Conservation (phyloP, 1,140 invertebrate species). For the Drosophila nigromelanica region DNA sequence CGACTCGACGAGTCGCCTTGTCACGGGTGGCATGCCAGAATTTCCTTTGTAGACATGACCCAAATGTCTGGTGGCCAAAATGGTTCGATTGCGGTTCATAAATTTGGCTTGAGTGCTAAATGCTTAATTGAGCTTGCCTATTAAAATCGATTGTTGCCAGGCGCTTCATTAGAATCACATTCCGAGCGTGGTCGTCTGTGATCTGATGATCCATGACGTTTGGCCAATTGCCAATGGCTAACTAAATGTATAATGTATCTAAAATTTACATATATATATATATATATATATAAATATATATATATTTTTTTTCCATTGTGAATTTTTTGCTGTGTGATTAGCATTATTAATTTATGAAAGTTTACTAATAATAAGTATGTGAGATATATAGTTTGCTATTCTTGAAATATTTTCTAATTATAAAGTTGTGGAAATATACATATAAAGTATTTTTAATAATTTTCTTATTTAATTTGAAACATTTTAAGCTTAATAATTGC, state of each 20-base stretch:
- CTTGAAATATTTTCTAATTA: background rate
- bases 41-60: slow-evolving; percentile 73
- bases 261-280: slow-evolving; percentile 5
- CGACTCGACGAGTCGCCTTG: slow-evolving; percentile 20
- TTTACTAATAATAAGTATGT: background rate
- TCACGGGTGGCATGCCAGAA: slow-evolving; percentile 28
- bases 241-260: slow-evolving; percentile 12
- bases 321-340: slow-evolving; percentile 22
- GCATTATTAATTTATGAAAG: slow-evolving; percentile 31
- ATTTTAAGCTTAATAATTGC: too few relatives aligned
- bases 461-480: too few relatives aligned
- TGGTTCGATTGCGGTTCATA: slow-evolving; percentile 41
- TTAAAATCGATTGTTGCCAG: slow-evolving; percentile 55
- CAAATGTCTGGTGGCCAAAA: slow-evolving; percentile 63
- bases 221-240: slow-evolving; percentile 8
- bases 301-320: slow-evolving; percentile 22
- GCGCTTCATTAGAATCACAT: slow-evolving; percentile 27
- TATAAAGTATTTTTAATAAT: too few relatives aligned
- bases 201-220: slow-evolving; percentile 5
- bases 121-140: slow-evolving; percentile 59
- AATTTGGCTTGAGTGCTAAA: slow-evolving; percentile 63
- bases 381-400: background rate
- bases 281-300: too few relatives aligned
- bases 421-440: too few relatives aligned
- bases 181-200: slow-evolving; percentile 28